phyloP scores from a whole-genome alignment of 2,113 vertebrate species.

The Eclectus roratus region DNA sequence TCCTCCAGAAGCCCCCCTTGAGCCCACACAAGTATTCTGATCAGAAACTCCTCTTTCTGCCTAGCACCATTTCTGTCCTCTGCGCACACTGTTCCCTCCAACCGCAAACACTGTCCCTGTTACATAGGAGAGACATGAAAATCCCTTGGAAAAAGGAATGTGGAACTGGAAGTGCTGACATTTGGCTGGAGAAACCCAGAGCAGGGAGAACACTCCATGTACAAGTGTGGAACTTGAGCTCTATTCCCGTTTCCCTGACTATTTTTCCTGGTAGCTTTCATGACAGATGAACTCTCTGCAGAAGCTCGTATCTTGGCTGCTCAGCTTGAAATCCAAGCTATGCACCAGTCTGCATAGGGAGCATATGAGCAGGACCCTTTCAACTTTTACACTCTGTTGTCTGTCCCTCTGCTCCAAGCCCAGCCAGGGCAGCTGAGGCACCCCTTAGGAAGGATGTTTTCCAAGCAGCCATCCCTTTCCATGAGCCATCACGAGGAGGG shows the following conservation, averaged over 20 bases:
- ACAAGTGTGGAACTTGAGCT: neutral
- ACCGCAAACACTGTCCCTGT: neutral
- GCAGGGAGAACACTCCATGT: neutral
- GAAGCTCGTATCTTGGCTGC: neutral
- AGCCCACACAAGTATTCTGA: neutral
- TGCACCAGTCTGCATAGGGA: neutral
- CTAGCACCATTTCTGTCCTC: neutral
- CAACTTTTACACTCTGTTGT: neutral
- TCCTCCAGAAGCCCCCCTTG: neutral
- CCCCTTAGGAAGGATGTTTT: neutral
- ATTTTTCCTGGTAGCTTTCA: neutral
- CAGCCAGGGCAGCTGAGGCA: neutral
- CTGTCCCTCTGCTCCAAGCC: neutral
- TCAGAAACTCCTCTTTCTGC: neutral
- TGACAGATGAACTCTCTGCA: neutral
- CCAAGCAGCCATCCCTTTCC: neutral
- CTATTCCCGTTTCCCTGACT: neutral
- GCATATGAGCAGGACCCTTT: neutral
- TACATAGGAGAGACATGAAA: neutral
- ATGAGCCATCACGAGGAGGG: neutral
- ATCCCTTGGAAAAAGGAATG: neutral
- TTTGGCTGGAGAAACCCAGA: neutral
- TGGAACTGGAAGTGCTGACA: neutral
- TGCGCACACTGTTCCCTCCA: neutral
- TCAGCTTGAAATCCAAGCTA: neutral